phyloP scores from a whole-genome alignment of 2,113 vertebrate genomes.

The Mionectes macconnelli region DNA sequence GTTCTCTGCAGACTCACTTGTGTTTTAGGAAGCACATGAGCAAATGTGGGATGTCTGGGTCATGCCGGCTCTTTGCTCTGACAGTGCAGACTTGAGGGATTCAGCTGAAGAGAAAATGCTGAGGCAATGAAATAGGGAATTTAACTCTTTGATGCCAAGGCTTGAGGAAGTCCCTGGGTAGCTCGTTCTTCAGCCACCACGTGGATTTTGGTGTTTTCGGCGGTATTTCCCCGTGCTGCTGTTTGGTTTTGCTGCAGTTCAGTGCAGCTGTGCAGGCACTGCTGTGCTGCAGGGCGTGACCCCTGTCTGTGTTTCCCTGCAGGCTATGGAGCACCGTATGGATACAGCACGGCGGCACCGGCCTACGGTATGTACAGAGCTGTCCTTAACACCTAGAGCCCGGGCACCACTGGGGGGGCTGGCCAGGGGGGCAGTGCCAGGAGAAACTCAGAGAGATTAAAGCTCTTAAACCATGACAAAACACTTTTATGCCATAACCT shows the following conservation, averaged over 20 bases:
- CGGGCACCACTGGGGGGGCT: slow-evolving; percentile 7
- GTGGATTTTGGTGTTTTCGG: background rate
- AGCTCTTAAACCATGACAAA: slow-evolving; percentile 57
- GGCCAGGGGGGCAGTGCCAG: slow-evolving; percentile 52
- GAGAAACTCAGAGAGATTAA: slow-evolving; percentile 57
- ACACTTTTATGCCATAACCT: slow-evolving; percentile 78
- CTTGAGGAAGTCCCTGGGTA: background rate
- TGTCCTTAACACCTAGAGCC: background rate
- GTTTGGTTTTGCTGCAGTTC: background rate
- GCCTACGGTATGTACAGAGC: slow-evolving; percentile 90
- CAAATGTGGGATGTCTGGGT: background rate
- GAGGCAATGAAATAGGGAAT: background rate
- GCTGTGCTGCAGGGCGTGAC: background rate
- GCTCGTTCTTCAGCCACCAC: background rate
- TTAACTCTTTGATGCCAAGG: background rate
- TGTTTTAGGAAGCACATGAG: background rate
- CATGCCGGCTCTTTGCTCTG: background rate
- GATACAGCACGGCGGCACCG: slow-evolving; percentile 92
- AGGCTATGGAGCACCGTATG: slow-evolving; percentile 96
- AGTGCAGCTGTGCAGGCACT: background rate
- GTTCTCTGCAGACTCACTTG: background rate
- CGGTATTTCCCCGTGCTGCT: background rate
- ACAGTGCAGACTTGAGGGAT: background rate
- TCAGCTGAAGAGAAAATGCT: background rate
- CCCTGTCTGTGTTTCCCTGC: slow-evolving; percentile 36